Base-by-base conservation (phyloP, 1,140 invertebrate species). In the Acyrthosiphon pisum region DNA sequence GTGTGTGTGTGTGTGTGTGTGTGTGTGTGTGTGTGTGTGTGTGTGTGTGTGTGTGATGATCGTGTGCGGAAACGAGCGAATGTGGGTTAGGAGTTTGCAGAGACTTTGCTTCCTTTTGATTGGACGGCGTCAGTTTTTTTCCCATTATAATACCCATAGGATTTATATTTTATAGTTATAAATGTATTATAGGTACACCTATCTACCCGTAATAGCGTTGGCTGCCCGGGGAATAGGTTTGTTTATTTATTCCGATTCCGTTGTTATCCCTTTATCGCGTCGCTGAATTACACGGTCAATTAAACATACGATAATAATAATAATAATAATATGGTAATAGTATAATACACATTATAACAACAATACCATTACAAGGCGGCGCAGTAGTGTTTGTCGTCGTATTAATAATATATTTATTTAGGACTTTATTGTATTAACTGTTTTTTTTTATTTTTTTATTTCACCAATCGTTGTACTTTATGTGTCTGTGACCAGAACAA, bases 311-410 rank as follows among this genome's bases (percentile, higher is more conserved):
- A 30, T 30, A 9, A 60, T 56, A 26, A 46, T 30, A 9, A 60
- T 56, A 26, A 46, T 35, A 86, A 87, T 44, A 87, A 48, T 86
- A 18, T n/a, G 30, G n/a, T n/a, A n/a, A n/a, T n/a, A n/a, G n/a
- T n/a, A 87, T 84, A 41, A 44, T 84, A 68, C 14, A 76, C 60
- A 76, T 76, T 76, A 76, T 76, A 76, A 76, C n/a, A 35, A n/a
- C 60, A 76, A 76, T 76, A 76, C 60, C 9, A 35, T n/a, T 35
- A n/a, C 18, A 23, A 30, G 30, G n/a, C 60, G 30, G 14, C 26
- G 30, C n/a, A 9, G 60, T 76, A 76, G 60, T n/a, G n/a, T 76
- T 76, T 18, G 14, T 76, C n/a, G n/a, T 35, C 30, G 60, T 76
- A 76, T n/a, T 53, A 53, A 50, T 60, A n/a, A n/a, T 76, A n/a